A percentile compares a stretch with the other conserved stretches of the same genome.
These are phyloP conservation scores for Microplitis deprimator DNA, from an alignment of 2,888 invertebrate species.

Conservation along the genomic window DNA sequence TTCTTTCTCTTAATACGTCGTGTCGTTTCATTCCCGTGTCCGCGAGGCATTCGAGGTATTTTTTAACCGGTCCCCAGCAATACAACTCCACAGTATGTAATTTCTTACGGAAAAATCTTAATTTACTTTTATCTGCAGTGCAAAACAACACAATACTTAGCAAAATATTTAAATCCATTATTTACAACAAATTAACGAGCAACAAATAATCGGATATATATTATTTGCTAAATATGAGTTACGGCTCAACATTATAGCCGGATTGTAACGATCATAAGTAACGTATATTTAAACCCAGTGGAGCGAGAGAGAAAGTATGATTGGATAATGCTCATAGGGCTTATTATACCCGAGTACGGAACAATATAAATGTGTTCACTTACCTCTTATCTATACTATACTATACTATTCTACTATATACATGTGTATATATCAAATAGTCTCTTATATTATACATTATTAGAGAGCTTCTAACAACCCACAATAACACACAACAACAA, in stretches of 20 bases:
- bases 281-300: background rate
- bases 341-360: background rate
- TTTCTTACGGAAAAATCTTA: background rate
- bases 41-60: constrained; percentile 68
- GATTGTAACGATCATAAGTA: background rate
- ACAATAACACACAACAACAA: constrained; percentile 39
- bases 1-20: constrained; percentile 19
- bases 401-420: background rate
- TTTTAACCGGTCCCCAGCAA: constrained; percentile 71
- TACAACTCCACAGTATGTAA: constrained; percentile 24
- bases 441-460: background rate
- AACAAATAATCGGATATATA: background rate
- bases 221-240: background rate
- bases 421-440: background rate
- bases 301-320: background rate
- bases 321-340: background rate
- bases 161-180: background rate
- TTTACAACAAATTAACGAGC: background rate
- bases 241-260: background rate
- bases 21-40: constrained; percentile 36
- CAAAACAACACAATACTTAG: background rate
- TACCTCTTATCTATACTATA: background rate
- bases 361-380: constrained; percentile 1
- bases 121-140: constrained; percentile 42
- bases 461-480: background rate